Evolutionary conservation across 1,140 invertebrate species (phyloP).

Genomic region (Arion vulgaris): DNA sequence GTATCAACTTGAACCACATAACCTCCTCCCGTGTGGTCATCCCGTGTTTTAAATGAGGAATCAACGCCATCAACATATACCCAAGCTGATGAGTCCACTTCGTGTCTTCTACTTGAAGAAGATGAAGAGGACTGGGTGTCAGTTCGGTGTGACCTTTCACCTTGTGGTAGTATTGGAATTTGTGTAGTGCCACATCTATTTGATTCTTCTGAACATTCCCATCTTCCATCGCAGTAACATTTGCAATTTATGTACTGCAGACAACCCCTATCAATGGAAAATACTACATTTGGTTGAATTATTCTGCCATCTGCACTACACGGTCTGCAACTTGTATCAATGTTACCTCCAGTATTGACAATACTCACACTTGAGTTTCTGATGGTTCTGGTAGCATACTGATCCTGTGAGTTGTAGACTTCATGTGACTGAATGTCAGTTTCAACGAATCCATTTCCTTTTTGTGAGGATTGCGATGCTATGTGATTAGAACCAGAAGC

Average conservation of each 20-base stretch:
- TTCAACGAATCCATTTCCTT: neutral
- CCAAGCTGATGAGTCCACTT: conserved; percentile 22
- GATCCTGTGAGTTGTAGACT: neutral
- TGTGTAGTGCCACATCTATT: neutral
- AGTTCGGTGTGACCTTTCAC: neutral
- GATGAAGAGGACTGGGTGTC: neutral
- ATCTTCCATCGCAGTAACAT: conserved; percentile 20
- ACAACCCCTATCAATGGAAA: conserved; percentile 20
- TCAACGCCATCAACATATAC: conserved; percentile 23
- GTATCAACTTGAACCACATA: conserved; percentile 11
- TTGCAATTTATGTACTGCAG: neutral
- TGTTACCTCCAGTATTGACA: conserved; percentile 23
- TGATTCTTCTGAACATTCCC: conserved; percentile 2
- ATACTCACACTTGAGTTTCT: conserved; percentile 4
- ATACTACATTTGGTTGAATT: neutral
- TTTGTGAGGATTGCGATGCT: neutral
- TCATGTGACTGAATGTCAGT: conserved; percentile 18
- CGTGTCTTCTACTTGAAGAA: neutral
- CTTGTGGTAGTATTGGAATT: neutral
- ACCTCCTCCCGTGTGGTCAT: neutral
- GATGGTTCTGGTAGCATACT: conserved; percentile 22
- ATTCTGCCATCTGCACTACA: neutral
- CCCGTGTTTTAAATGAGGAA: neutral
- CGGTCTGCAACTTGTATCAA: conserved; percentile 7
- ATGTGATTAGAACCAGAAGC: neutral